These are phyloP conservation scores for Cladopsammia gracilis DNA, from an alignment of 64 coral and sea anemone genomes.

Conservation along the genomic window DNA sequence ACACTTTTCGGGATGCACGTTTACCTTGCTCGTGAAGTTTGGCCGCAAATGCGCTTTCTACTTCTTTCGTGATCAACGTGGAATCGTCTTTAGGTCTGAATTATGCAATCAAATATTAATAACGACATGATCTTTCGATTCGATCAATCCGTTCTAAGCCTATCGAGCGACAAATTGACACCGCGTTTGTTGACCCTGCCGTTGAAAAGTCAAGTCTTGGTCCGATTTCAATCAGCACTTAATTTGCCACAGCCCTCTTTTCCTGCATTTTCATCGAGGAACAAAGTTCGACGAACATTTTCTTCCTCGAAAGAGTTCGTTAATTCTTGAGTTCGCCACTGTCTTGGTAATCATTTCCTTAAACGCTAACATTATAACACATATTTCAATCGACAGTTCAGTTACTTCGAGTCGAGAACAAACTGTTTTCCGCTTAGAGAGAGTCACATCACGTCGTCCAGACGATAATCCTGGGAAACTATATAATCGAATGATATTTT, in stretches of 20 bases:
- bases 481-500: slow-evolving; percentile 67
- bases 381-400: slow-evolving; percentile 77
- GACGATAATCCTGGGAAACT: slow-evolving; percentile 79
- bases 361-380: slow-evolving; percentile 72
- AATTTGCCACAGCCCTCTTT: slow-evolving; percentile 7
- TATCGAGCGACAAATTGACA: slow-evolving; percentile 94
- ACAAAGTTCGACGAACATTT: slow-evolving; percentile 59
- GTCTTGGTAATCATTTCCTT: slow-evolving; percentile 55
- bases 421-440: slow-evolving; percentile 46
- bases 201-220: slow-evolving; percentile 98
- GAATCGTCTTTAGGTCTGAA: slow-evolving; percentile 47
- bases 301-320: slow-evolving; percentile 84
- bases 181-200: slow-evolving; percentile 94
- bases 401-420: slow-evolving; percentile 52
- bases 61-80: slow-evolving; percentile 67
- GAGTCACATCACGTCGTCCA: slow-evolving; percentile 66
- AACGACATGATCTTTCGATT: slow-evolving; percentile 80
- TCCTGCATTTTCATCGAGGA: slow-evolving; percentile 38
- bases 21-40: slow-evolving; percentile 83
- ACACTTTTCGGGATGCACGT: slow-evolving; percentile 69
- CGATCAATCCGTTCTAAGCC: slow-evolving; percentile 87
- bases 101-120: slow-evolving; percentile 58
- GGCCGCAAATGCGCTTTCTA: slow-evolving; percentile 75
- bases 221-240: slow-evolving; percentile 88
- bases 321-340: slow-evolving; percentile 56